Evolutionary conservation across 2,888 invertebrate genomes (phyloP).

Genomic region (Seira ritae): DNA sequence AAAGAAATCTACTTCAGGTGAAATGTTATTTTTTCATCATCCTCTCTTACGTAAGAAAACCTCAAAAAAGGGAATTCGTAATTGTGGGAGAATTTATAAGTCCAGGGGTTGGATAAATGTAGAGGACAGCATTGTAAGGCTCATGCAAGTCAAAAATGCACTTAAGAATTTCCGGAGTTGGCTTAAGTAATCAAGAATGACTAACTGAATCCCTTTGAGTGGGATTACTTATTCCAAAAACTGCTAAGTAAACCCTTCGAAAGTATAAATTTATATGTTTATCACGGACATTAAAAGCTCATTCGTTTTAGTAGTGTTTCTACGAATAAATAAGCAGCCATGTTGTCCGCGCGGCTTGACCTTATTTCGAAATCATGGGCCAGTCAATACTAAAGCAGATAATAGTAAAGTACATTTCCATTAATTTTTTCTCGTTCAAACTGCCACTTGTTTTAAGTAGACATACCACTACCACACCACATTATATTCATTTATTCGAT

Average conservation of each 20-base stretch:
- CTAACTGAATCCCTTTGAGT: not conserved
- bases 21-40: conserved; percentile 2
- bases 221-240: too few relatives aligned
- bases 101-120: not conserved
- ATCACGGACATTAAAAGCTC: too few relatives aligned
- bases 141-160: not conserved
- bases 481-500: too few relatives aligned
- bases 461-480: too few relatives aligned
- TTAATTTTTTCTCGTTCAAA: not conserved
- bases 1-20: too few relatives aligned
- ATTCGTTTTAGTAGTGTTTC: too few relatives aligned
- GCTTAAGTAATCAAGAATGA: conserved; percentile 5
- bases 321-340: too few relatives aligned
- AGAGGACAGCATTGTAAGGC: too few relatives aligned
- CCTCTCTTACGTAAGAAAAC: not conserved
- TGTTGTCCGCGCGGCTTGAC: not conserved
- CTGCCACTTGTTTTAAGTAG: too few relatives aligned
- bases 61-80: not conserved
- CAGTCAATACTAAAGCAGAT: not conserved
- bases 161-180: not conserved
- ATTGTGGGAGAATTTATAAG: not conserved
- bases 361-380: not conserved
- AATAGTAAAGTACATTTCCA: not conserved
- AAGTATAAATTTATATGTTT: too few relatives aligned
- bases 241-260: too few relatives aligned